Evolutionary conservation across 2,113 vertebrate genomes (phyloP).

Genomic region (Andinoacara biseriatus): DNA sequence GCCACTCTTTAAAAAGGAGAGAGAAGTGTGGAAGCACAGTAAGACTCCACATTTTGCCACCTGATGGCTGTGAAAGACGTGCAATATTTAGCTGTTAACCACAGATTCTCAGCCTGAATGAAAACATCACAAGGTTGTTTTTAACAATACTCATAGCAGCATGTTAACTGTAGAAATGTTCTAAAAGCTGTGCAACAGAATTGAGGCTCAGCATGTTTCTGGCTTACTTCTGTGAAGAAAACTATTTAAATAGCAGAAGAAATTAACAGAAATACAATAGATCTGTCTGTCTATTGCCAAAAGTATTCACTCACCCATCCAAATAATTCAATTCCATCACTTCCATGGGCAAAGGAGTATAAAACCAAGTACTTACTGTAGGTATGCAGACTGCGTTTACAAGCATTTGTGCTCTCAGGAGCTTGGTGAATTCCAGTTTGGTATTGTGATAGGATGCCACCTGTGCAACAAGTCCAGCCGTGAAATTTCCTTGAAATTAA

Average conservation of each 20-base stretch:
- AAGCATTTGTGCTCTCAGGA: no score
- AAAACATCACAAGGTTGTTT: constrained; percentile 14
- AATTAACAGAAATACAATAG: not conserved
- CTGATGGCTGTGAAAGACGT: constrained; percentile 37
- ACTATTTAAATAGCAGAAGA: not conserved
- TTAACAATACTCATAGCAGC: not conserved
- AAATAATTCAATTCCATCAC: no score
- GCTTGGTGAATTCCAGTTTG: no score
- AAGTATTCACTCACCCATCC: no score
- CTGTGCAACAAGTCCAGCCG: no score
- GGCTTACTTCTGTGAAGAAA: not conserved
- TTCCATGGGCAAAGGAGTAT: no score
- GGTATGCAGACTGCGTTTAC: no score
- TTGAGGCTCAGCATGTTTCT: constrained; percentile 16
- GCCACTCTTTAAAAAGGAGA: constrained; percentile 48
- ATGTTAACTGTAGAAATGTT: constrained; percentile 9
- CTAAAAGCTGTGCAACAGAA: constrained; percentile 5
- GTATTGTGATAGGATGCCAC: no score
- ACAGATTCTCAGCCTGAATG: constrained; percentile 19
- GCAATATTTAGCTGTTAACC: constrained; percentile 26
- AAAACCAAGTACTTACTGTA: no score
- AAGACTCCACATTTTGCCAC: constrained; percentile 45
- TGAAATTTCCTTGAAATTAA: no score
- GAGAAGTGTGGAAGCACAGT: constrained; percentile 44
- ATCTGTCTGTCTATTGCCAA: not conserved